phyloP scores from a whole-genome alignment of 2,888 invertebrate genomes.

The Spialia ferax region DNA sequence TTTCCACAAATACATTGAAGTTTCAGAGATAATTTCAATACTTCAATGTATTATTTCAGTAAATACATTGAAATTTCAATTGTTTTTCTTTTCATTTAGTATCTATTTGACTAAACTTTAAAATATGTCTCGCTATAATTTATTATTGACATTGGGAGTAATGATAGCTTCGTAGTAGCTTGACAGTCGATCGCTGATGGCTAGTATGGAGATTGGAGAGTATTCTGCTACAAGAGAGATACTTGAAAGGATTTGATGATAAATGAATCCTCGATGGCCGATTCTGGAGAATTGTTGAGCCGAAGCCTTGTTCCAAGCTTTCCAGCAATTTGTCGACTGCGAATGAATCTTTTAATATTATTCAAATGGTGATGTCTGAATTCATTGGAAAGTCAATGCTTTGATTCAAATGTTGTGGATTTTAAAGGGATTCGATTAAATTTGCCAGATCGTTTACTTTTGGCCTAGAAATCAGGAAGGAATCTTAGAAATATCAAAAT shows the following conservation, averaged over 20 bases:
- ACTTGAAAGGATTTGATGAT: constrained; percentile 47
- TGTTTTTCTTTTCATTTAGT: no score
- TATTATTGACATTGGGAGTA: no score
- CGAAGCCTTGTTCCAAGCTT: constrained; percentile 45
- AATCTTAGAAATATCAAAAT: not conserved
- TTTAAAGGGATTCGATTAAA: constrained; percentile 10
- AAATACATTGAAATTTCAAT: no score
- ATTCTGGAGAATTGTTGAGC: constrained; percentile 38
- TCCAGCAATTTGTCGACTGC: constrained; percentile 47
- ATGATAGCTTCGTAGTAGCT: not conserved
- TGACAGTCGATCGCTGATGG: not conserved
- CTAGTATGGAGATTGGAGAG: constrained; percentile 2
- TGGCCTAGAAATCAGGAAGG: not conserved
- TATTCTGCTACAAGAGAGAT: constrained; percentile 28
- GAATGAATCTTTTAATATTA: constrained; percentile 35
- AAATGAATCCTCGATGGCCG: constrained; percentile 49
- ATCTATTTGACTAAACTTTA: no score
- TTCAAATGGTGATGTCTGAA: constrained; percentile 27
- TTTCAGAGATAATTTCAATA: no score
- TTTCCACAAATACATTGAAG: no score
- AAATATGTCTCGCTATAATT: no score
- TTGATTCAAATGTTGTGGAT: constrained; percentile 8
- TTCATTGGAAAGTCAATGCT: constrained; percentile 15
- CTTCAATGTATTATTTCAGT: no score
- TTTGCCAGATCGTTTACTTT: not conserved